A percentile compares a stretch with the other conserved stretches of the same genome.
phyloP scores from a whole-genome alignment of 2,113 vertebrate species.

The Columba livia region DNA sequence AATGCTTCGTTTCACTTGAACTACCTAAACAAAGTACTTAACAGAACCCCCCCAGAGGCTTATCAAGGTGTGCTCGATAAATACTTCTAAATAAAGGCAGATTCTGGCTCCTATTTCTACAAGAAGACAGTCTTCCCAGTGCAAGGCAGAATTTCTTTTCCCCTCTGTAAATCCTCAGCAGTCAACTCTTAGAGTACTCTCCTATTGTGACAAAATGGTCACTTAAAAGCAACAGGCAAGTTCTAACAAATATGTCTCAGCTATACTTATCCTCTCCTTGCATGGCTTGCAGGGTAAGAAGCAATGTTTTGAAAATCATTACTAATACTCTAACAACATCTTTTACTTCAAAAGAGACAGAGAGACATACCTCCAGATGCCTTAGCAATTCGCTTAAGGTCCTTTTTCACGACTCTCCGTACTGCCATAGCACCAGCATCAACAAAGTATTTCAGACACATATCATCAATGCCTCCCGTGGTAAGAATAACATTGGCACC shows the following conservation, averaged over 20 bases:
- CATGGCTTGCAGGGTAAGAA: background rate
- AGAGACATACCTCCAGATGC: conserved; percentile 85
- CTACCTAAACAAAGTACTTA: background rate
- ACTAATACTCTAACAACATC: background rate
- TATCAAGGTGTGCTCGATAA: background rate
- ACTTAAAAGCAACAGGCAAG: background rate
- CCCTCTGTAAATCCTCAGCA: background rate
- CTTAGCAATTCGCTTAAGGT: conserved; percentile 96
- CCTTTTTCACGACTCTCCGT: conserved; percentile 91
- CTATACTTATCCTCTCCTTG: background rate
- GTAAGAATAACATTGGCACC: conserved; percentile 94
- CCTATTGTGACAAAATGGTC: background rate
- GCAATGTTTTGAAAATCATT: background rate
- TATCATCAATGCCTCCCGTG: conserved; percentile 96
- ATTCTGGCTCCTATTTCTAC: background rate
- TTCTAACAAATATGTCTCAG: background rate
- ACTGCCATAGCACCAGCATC: conserved; percentile 95
- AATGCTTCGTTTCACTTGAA: background rate
- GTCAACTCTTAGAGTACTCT: background rate
- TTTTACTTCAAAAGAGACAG: background rate
- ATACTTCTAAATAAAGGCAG: background rate
- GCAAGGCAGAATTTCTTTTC: background rate
- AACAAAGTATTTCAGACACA: conserved; percentile 97
- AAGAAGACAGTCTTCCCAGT: background rate
- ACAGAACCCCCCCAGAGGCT: background rate